Evolutionary conservation across 2,797 vertebrate genomes (phyloP), one percentile per base, ranked within the genome.

Genomic region (Brachymystax lenok): DNA sequence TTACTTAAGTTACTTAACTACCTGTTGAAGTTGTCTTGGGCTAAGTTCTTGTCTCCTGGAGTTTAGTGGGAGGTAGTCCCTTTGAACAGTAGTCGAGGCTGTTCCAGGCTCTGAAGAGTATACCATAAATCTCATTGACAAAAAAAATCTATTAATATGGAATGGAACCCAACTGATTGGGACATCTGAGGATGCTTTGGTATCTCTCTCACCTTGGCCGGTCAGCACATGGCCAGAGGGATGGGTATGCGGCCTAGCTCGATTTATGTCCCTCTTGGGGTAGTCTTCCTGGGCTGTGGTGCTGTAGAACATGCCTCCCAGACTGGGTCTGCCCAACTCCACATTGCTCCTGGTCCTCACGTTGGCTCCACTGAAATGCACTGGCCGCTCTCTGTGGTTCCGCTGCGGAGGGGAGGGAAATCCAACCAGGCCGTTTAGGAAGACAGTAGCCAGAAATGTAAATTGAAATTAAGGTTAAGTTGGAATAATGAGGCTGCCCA

Each of bases 291-390:
- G 63, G 40, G 77, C 4, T 0, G 85, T 85, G 16, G 89, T 87
- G n/a, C 50, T 80, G 81, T 87, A 90, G 83, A 75, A 80, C 12
- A 19, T 40, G 50, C 30, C 56, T 0, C 74, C 81, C 61, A 77
- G 69, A 71, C 5, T 1, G 27, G 69, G 40, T 6, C 67, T 24
- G 40, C 85, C 79, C 16, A 91, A 81, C 63, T 85, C 30, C 1
- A 90, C 74, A 1, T 86, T 46, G 74, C 90, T 91, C 73, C 75
- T 89, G 63, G 84, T 93, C 52, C 74, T 86, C 40, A 84, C 52
- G 33, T 68, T 52, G 17, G 70, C 2, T 2, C 72, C 79, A 0
- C 76, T 27, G 1, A 84, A 33, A 69, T 16, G 40, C 35, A 74
- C 74, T 13, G 78, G 77, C 52, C 1, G 33, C 16, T 70, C 28